Evolutionary conservation across 1,140 invertebrate genomes (phyloP).

Genomic region (Lordiphosa clarofinis): DNA sequence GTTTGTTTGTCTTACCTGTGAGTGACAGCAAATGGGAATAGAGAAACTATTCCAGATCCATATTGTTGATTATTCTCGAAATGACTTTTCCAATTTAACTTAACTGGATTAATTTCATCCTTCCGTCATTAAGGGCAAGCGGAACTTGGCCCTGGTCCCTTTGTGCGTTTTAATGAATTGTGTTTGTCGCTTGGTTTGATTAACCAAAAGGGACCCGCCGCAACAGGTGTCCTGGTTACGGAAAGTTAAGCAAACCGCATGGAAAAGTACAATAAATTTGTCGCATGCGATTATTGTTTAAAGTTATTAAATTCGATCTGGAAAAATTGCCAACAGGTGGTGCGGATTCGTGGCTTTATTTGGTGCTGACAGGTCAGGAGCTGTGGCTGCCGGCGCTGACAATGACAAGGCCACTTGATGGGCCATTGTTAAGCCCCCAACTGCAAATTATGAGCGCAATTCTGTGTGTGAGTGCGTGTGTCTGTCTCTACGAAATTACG

Average conservation of each 20-base stretch:
- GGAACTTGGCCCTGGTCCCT: slow-evolving; percentile 32
- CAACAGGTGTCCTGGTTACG: slow-evolving; percentile 43
- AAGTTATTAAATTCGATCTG: too few relatives aligned
- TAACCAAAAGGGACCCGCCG: slow-evolving; percentile 30
- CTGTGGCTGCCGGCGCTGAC: slow-evolving; percentile 33
- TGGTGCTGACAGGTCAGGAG: slow-evolving; percentile 47
- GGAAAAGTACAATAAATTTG: not conserved
- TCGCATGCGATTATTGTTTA: slow-evolving; percentile 22
- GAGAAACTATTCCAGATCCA: not conserved
- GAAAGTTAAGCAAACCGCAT: slow-evolving; percentile 10
- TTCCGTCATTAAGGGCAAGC: slow-evolving; percentile 38
- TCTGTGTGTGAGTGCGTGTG: slow-evolving; percentile 1
- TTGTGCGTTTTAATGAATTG: slow-evolving; percentile 60
- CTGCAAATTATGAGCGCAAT: slow-evolving; percentile 39
- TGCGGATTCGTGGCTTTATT: slow-evolving; percentile 19
- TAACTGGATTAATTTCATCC: slow-evolving; percentile 54
- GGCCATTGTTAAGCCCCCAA: slow-evolving; percentile 25
- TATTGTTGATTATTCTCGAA: slow-evolving; percentile 6
- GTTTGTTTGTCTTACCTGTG: slow-evolving; percentile 15
- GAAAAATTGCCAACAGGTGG: slow-evolving; percentile 30
- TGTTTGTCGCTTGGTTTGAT: slow-evolving; percentile 47
- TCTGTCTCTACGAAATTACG: slow-evolving; percentile 44
- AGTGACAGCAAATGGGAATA: not conserved
- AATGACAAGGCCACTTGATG: slow-evolving; percentile 56
- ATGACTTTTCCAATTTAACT: slow-evolving; percentile 36